Evolutionary conservation across 2,797 vertebrate species (phyloP), one percentile per base, ranked within the genome.

Genomic region (Eleutherodactylus coqui): DNA sequence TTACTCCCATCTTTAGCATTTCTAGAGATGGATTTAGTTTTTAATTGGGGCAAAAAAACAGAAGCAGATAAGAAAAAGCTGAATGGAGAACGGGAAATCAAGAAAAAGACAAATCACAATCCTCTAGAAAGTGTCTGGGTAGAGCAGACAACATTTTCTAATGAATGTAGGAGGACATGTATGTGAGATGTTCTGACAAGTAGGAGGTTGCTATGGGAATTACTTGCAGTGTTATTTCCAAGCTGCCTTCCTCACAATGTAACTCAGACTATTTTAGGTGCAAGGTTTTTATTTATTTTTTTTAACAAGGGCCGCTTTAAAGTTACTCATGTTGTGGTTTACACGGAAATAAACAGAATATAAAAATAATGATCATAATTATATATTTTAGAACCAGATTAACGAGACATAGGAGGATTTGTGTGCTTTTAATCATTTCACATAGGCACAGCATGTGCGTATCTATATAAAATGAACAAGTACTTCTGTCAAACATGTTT

Each of bases 201-300:
- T 75, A 62, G 86, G 77, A 87, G 82, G 86, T 87, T 87, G 86
- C 82, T 60, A 87, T 87, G 86, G 86, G 77, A 87, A 87, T 87
- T 81, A 69, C 86, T 80, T 73, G 53, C 60, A 19, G 27, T 76
- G 77, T 62, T 75, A 75, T 84, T 87, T 81, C 41, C 47, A 84
- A 84, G 76, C 45, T 55, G 41, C 53, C 45, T 53, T 81, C 77
- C n/a, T 87, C 82, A 84, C 45, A 81, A 55, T 49, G 17, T 13
- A 62, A 55, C 62, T 16, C 27, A 51, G n/a, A 80, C 67, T 84
- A 87, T 75, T 87, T 80, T 84, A 81, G 62, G 75, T 79, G 72
- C 69, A 6, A 32, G 51, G 13, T 58, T 78, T 78, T 38, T 55
- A 13, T 55, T 38, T 17, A n/a, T 11, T 34, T 51, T 73, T 27